These are phyloP conservation scores for Microtus ochrogaster DNA, from an alignment of 2,113 vertebrate species.

Conservation along the genomic window DNA sequence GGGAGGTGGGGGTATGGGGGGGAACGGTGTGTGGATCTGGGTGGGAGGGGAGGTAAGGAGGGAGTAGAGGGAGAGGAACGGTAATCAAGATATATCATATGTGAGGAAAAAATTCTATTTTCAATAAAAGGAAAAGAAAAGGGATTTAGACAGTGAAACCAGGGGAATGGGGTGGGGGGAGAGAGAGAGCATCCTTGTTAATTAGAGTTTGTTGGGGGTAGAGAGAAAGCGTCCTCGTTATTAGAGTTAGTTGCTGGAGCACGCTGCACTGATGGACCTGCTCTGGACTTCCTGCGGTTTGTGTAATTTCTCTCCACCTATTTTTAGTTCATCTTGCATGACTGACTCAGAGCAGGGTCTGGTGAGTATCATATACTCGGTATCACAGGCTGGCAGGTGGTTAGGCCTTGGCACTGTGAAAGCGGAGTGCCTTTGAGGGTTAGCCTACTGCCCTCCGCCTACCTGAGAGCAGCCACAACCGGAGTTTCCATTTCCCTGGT, in stretches of 20 bases:
- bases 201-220: not conserved
- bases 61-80: not conserved
- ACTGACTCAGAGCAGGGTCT: not conserved
- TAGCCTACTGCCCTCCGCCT: accelerated
- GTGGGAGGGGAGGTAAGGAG: not conserved
- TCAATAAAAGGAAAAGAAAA: not conserved
- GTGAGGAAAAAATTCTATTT: not conserved
- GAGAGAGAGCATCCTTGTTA: not conserved
- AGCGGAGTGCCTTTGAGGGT: too few relatives aligned
- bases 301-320: not conserved
- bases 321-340: conserved; percentile 38
- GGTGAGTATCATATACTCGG: not conserved
- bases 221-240: not conserved
- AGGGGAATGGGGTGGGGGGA: accelerated
- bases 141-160: not conserved
- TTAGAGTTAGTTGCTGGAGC: not conserved
- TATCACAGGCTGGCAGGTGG: not conserved
- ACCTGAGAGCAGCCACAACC: not conserved
- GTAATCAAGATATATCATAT: not conserved
- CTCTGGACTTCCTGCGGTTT: conserved; percentile 20
- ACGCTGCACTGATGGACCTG: not conserved
- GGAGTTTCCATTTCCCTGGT: not conserved
- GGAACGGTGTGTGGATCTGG: not conserved
- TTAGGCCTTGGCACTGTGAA: not conserved
- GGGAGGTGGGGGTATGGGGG: not conserved